These are phyloP conservation scores for Calephelis nemesis DNA, from an alignment of 1,140 invertebrate species.

Conservation along the genomic window DNA sequence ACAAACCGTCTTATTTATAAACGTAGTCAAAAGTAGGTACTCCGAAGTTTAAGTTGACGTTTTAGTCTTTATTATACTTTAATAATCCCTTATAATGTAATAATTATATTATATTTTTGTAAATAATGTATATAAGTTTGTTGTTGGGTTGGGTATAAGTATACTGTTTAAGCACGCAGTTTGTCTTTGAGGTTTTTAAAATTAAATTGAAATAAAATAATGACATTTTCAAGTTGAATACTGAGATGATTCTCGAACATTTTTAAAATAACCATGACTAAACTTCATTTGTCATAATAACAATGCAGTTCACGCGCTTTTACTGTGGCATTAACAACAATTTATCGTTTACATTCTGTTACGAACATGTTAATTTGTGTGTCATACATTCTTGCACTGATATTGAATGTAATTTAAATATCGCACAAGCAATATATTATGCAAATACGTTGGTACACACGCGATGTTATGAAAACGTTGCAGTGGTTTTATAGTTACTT, in stretches of 20 bases:
- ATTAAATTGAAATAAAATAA: not conserved
- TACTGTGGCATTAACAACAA: constrained; percentile 70
- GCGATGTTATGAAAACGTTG: constrained; percentile 8
- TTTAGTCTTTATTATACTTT: too few species aligned
- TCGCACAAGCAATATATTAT: constrained; percentile 3
- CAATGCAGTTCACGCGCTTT: constrained; percentile 59
- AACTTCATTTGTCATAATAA: constrained; percentile 68
- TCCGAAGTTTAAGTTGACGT: too few species aligned
- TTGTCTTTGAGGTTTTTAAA: not conserved
- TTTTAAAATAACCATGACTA: constrained; percentile 62
- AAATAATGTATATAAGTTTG: not conserved
- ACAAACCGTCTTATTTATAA: too few species aligned
- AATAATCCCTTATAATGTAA: too few species aligned
- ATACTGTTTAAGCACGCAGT: not conserved
- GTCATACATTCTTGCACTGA: constrained; percentile 44
- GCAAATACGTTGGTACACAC: constrained; percentile 1
- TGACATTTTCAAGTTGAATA: not conserved
- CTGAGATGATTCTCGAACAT: constrained; percentile 1
- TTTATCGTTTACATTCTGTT: constrained; percentile 44
- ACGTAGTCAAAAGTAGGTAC: too few species aligned
- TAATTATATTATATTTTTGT: not conserved
- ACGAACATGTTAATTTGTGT: constrained; percentile 45
- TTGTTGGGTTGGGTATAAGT: too few species aligned
- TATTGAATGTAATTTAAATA: not conserved
- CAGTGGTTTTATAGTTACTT: not conserved